Percentiles rank a stretch among this genome's conserved stretches.
Evolutionary conservation across 2,113 vertebrate genomes (phyloP).

Genomic region (Macrotus californicus): DNA sequence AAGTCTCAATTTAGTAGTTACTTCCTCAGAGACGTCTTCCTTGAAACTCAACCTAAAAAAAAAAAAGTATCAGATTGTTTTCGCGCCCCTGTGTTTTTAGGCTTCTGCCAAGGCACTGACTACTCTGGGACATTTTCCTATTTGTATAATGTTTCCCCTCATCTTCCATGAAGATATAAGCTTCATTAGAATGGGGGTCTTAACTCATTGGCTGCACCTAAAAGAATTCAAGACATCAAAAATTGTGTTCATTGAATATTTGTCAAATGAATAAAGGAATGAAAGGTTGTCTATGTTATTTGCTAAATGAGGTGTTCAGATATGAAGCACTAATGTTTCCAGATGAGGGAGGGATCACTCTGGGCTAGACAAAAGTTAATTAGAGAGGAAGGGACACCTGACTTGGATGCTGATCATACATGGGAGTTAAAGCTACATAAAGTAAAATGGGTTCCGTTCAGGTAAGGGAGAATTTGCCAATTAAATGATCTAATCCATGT

Average conservation of each 20-base stretch:
- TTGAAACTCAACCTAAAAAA: neutral
- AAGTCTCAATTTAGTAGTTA: neutral
- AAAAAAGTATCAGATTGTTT: neutral
- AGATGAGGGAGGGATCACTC: neutral
- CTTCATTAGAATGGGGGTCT: neutral
- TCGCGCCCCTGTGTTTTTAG: neutral
- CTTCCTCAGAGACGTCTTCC: neutral
- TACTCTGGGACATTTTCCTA: neutral
- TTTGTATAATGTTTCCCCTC: neutral
- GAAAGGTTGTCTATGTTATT: neutral
- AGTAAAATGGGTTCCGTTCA: neutral
- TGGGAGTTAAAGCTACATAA: neutral
- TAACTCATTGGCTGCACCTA: neutral
- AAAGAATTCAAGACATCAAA: neutral
- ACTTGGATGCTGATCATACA: neutral
- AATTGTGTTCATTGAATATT: neutral
- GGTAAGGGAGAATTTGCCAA: neutral
- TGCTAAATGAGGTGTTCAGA: neutral
- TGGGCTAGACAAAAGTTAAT: neutral
- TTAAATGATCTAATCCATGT: constrained; percentile 10
- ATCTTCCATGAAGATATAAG: neutral
- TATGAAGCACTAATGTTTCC: neutral
- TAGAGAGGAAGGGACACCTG: neutral
- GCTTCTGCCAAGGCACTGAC: neutral
- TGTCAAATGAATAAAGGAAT: neutral